These are phyloP conservation scores for Delichon dasypus DNA, from an alignment of 2,797 vertebrate species.

Conservation along the genomic window DNA sequence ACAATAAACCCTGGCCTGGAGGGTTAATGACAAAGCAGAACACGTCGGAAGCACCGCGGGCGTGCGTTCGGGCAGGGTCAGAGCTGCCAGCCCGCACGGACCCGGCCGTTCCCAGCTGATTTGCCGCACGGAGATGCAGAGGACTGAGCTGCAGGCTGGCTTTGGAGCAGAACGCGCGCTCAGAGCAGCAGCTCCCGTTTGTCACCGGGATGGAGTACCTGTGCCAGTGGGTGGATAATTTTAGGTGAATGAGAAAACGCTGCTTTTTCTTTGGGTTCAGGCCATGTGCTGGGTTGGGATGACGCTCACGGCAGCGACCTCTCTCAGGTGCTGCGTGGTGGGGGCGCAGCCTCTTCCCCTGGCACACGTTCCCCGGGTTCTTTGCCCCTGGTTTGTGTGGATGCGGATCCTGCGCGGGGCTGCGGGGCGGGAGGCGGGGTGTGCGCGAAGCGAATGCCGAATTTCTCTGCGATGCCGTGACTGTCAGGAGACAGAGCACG, in stretches of 20 bases:
- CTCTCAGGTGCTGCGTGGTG: slow-evolving; percentile 37
- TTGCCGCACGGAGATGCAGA: background rate
- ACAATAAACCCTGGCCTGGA: background rate
- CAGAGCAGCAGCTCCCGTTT: slow-evolving; percentile 27
- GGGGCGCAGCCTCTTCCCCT: background rate
- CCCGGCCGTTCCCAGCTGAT: background rate
- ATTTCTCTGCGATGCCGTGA: background rate
- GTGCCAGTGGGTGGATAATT: slow-evolving; percentile 53
- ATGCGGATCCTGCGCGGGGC: background rate
- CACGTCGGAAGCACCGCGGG: fast-evolving
- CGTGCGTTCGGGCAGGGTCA: background rate
- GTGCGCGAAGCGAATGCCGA: background rate
- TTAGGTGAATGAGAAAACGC: slow-evolving; percentile 33
- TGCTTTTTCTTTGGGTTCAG: slow-evolving; percentile 2
- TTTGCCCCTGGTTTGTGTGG: background rate
- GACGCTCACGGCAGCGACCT: background rate
- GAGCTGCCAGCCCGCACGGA: background rate
- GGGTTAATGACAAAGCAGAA: background rate
- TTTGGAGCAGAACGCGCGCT: background rate
- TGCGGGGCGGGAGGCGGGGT: background rate
- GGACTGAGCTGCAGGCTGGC: background rate
- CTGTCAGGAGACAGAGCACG: background rate
- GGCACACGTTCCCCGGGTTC: background rate
- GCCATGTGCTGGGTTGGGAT: slow-evolving; percentile 21
- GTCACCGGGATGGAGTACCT: slow-evolving; percentile 16